Evolutionary conservation across 1,140 invertebrate genomes (phyloP), one percentile per base, ranked within the genome.

Genomic region (Lordiphosa stackelbergi): DNA sequence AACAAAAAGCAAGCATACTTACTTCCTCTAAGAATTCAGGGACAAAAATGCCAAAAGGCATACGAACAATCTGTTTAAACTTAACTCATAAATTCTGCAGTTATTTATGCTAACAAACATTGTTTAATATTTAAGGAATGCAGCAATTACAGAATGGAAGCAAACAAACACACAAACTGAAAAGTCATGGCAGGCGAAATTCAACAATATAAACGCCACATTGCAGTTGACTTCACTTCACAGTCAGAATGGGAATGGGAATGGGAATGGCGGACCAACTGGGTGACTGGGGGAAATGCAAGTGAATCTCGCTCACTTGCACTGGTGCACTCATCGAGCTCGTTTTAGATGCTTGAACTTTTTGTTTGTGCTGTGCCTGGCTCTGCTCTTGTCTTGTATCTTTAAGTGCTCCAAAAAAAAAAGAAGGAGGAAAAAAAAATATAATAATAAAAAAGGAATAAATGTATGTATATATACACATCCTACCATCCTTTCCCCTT

Each of bases 261-360:
- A n/a, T n/a, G n/a, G n/a, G 10, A 5, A 19, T 11, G 3, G 11
- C 9, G 35, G 37, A 22, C 19, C 19, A 5, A 3, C 19, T 22
- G n/a, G n/a, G n/a, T n/a, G n/a, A n/a, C 22, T 24, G 31, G 45
- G 49, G 45, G 40, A 41, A 60, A 43, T 72, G 68, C 54, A 49
- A 60, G 52, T 55, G 61, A 65, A 60, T 70, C 47, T 63, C 55
- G 47, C 49, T 54, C 66, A 68, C 64, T 24, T 51, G 22, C 57
- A 52, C 42, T 40, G 40, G 42, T 12, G 31, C 22, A 65, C n/a
- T 35, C 37, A 54, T 13, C 12, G 57, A 53, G 43, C 57, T 66
- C 72, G 61, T 73, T 68, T 36, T 31, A 60, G 65, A 69, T 69
- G 61, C 66, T 70, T 66, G 56, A 74, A 74, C 48, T 69, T 74